Conservation (phyloP, 2,113 vertebrate species). For the Sapajus apella region DNA sequence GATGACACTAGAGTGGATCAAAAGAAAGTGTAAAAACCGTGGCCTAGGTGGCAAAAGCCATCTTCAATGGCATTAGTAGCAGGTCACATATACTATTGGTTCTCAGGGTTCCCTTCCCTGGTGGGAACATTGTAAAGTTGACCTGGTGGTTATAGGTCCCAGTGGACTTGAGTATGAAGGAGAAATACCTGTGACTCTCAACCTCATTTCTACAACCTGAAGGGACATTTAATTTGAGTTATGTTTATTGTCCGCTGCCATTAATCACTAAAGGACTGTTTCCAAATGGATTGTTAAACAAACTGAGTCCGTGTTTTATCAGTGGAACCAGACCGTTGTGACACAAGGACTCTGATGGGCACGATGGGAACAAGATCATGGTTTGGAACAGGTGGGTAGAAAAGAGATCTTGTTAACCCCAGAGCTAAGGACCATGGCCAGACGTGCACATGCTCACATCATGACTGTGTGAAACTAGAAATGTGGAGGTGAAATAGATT, state of each 20-base stretch:
- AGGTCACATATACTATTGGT: neutral
- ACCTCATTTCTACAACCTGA: neutral
- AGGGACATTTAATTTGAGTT: neutral
- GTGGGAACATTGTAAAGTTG: neutral
- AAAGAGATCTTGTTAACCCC: neutral
- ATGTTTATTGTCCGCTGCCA: neutral
- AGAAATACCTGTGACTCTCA: neutral
- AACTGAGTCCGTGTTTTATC: neutral
- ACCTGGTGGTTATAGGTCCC: neutral
- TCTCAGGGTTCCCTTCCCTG: neutral
- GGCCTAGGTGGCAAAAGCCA: neutral
- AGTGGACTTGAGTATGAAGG: neutral
- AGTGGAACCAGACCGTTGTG: neutral
- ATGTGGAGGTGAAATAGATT: neutral
- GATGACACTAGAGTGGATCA: neutral
- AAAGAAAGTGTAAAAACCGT: neutral
- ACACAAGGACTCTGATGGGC: neutral
- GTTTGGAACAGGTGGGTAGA: neutral
- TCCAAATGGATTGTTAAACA: neutral
- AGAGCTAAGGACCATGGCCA: neutral
- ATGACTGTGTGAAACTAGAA: neutral
- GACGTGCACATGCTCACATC: neutral
- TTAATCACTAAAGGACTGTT: neutral
- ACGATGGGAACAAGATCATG: fast-evolving
- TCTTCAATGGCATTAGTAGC: neutral